Percentiles rank a stretch among this genome's conserved stretches.
Conservation (phyloP, 2,113 vertebrate genomes). For the Corydoras maculifer region DNA sequence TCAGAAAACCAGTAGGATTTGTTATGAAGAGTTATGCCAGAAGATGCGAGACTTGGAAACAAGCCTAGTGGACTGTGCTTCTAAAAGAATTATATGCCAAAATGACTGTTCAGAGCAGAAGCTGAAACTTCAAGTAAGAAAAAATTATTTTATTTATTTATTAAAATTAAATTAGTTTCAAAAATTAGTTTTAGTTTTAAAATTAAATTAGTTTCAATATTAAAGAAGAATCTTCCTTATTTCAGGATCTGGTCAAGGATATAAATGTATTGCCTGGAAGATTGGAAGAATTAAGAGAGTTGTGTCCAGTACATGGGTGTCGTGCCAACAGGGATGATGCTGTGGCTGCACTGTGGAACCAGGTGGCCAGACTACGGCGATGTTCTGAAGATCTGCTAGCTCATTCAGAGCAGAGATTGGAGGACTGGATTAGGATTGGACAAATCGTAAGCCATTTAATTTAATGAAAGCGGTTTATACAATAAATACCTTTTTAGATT, state of each 20-base stretch:
- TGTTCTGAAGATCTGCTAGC: conserved; percentile 57
- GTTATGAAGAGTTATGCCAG: conserved; percentile 61
- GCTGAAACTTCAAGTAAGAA: conserved; percentile 66
- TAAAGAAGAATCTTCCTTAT: background rate
- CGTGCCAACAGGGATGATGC: conserved; percentile 45
- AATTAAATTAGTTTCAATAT: no score
- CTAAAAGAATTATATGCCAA: conserved; percentile 65
- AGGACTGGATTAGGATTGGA: conserved; percentile 76
- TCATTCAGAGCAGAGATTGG: conserved; percentile 62
- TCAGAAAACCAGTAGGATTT: conserved; percentile 55
- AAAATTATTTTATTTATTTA: no score
- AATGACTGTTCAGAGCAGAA: conserved; percentile 68
- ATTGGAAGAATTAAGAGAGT: conserved; percentile 54
- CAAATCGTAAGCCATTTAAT: conserved; percentile 66
- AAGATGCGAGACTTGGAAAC: conserved; percentile 57
- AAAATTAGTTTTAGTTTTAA: no score
- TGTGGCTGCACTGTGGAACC: conserved; percentile 59
- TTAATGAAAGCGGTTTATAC: no score
- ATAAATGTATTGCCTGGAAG: conserved; percentile 33
- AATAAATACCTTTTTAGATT: background rate
- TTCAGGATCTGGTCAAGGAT: conserved; percentile 57
- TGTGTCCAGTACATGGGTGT: conserved; percentile 60
- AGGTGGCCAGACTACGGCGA: conserved; percentile 59
- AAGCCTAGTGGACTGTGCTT: conserved; percentile 55
- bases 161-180: no score